Evolutionary conservation across 2,888 invertebrate species (phyloP), one percentile per base, ranked within the genome.

Genomic region (Mythimna vitellina): DNA sequence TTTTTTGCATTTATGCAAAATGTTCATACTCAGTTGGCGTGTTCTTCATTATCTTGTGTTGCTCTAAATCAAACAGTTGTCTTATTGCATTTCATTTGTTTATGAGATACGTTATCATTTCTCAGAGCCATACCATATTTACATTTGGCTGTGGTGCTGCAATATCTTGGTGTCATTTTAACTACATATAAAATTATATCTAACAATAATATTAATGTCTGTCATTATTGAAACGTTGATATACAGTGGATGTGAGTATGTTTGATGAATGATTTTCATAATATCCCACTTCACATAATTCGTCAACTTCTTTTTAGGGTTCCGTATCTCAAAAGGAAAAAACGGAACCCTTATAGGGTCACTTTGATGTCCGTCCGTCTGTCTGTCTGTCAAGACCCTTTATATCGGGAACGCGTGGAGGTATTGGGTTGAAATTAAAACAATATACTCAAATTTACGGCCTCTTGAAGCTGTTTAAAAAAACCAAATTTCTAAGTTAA

Each of bases 61-160:
- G 80, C 74, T 83, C 76, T 74, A 81, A 82, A 86, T 83, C 72
- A 83, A 86, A 85, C 86, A 82, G 68, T 81, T 80, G 82, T 85
- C 80, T 80, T 84, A 76, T 35, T 88, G 89, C 88, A 87, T 87
- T 86, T 79, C 79, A 86, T 87, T 90, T 88, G 86, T 86, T 85
- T 89, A 57, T 83, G 65, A 82, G 88, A 87, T 90, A 90, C 46
- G 85, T 80, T 90, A 91, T 91, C 91, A 78, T 62, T 83, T 77
- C 65, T 70, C 57, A 70, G 74, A 84, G 77, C 67, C 79, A 83
- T 76, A 67, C 73, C 68, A 60, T 83, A 81, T 82, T 82, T 76
- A 69, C 77, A 70, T 84, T 72, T 76, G 72, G 74, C 57, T 85
- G 65, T 66, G 70, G 65, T 78, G 68, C 72, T 81, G 83, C 79